A percentile compares a stretch with the other conserved stretches of the same genome.
These are phyloP conservation scores for Drosophila anomalata DNA, from an alignment of 2,888 invertebrate genomes.

Conservation along the genomic window DNA sequence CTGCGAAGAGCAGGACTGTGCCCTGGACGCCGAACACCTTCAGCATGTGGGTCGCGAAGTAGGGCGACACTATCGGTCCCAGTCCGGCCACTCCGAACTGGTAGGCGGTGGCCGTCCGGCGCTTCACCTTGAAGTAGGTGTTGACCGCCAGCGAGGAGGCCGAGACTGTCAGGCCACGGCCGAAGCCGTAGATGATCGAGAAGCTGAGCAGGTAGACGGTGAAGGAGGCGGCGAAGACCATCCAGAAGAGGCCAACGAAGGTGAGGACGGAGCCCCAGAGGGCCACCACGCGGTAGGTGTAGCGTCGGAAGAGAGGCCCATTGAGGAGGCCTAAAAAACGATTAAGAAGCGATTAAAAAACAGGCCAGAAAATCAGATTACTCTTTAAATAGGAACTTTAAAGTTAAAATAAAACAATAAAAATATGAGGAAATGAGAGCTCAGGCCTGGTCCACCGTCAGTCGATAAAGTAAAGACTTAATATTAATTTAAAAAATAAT, in stretches of 20 bases:
- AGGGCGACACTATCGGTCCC: conserved; percentile 90
- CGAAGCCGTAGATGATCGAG: conserved; percentile 81
- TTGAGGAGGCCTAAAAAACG: conserved; percentile 85
- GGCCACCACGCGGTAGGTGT: conserved; percentile 88
- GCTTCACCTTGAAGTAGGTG: conserved; percentile 89
- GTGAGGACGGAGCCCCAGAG: conserved; percentile 87
- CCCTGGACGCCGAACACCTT: conserved; percentile 87
- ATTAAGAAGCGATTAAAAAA: background rate
- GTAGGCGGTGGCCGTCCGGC: conserved; percentile 89
- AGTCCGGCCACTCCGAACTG: conserved; percentile 90
- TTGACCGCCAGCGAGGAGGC: conserved; percentile 89
- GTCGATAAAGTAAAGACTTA: too few relatives aligned
- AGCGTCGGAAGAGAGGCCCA: conserved; percentile 89
- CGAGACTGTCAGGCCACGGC: conserved; percentile 88
- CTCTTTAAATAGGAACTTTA: too few relatives aligned
- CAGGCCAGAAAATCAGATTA: too few relatives aligned
- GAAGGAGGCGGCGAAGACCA: conserved; percentile 87
- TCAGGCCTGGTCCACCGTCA: too few relatives aligned
- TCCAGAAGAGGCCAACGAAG: conserved; percentile 86
- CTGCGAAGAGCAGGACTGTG: conserved; percentile 88
- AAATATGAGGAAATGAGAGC: too few relatives aligned
- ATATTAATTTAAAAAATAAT: too few relatives aligned
- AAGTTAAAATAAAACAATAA: too few relatives aligned
- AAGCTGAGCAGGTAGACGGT: conserved; percentile 85
- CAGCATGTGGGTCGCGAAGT: conserved; percentile 88